Base-by-base conservation (phyloP, 2,888 invertebrate species). In the Meliscaeva auricollis region DNA sequence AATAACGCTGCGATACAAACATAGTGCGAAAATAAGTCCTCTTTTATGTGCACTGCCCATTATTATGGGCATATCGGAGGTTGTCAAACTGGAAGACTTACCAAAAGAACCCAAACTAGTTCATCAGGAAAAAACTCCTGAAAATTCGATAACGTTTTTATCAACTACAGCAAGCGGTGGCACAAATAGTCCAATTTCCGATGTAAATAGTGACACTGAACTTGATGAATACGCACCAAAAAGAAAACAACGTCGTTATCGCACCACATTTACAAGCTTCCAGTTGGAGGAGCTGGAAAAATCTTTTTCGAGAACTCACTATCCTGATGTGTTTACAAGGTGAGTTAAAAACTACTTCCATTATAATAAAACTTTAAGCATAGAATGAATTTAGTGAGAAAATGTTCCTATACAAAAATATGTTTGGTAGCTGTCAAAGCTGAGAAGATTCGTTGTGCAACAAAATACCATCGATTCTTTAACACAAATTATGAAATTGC, bases 281-380 rank as follows among this genome's bases (percentile, higher is more conserved):
- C 97, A 99, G 92, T 93, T 99, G 88, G 98, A 99, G 91, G 98
- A 99, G 92, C 92, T 99, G 89, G 98, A 99, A 93, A 98, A 98
- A 91, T 98, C 98, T 0, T 99, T 99, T 93, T 96, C 98, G 2
- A 96, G 98, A 91, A 99, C 99, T 13, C 99, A 99, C 92, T 99
- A 99, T 92, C 99, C 99, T 41, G 99, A 99, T 92, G 98, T 99
- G 2, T 99, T 99, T 93, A 98, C 98, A 52, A 96, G 97, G 97
- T 97, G 90, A 93, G 93, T 64, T 9, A 5, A 0, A 11, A 30
- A 2, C n/a, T n/a, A n/a, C n/a, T n/a, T n/a, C n/a, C n/a, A n/a
- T n/a, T n/a, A n/a, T n/a, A n/a, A n/a, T n/a, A n/a, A n/a, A n/a
- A n/a, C n/a, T n/a, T n/a, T n/a, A n/a, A n/a, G n/a, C n/a, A n/a